These are phyloP conservation scores for Seriola rivoliana DNA, from an alignment of 2,113 vertebrate genomes.

Conservation along the genomic window DNA sequence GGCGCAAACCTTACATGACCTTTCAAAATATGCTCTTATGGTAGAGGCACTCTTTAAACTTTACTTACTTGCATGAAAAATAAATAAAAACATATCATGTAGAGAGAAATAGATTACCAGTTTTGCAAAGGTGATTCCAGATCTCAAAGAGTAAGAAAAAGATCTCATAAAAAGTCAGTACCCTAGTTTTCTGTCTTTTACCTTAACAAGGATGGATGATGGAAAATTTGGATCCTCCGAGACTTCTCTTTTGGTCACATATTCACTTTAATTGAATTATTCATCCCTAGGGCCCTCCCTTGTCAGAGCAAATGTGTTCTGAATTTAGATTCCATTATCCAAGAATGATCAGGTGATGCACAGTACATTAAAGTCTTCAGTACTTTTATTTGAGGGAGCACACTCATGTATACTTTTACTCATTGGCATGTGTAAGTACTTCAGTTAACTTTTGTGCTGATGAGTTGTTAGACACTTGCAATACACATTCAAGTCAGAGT, in stretches of 20 bases:
- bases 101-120: background rate
- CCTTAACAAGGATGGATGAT: background rate
- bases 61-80: background rate
- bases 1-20: constrained; percentile 71
- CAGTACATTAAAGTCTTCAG: background rate
- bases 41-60: constrained; percentile 65
- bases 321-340: constrained; percentile 48
- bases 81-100: background rate
- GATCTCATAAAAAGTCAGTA: background rate
- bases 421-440: background rate
- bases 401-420: background rate
- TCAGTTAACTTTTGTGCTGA: background rate
- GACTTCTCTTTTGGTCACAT: constrained; percentile 4
- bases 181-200: background rate
- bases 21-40: constrained; percentile 80
- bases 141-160: background rate
- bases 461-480: background rate
- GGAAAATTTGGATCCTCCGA: constrained; percentile 13
- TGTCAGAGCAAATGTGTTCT: constrained; percentile 32
- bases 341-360: constrained; percentile 1
- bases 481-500: background rate
- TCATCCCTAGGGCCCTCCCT: constrained; percentile 18
- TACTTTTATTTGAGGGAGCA: background rate
- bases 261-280: constrained; percentile 46
- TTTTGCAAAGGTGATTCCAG: background rate